These are phyloP conservation scores for Eupithecia exiguata DNA, from an alignment of 2,888 invertebrate species.

Conservation along the genomic window DNA sequence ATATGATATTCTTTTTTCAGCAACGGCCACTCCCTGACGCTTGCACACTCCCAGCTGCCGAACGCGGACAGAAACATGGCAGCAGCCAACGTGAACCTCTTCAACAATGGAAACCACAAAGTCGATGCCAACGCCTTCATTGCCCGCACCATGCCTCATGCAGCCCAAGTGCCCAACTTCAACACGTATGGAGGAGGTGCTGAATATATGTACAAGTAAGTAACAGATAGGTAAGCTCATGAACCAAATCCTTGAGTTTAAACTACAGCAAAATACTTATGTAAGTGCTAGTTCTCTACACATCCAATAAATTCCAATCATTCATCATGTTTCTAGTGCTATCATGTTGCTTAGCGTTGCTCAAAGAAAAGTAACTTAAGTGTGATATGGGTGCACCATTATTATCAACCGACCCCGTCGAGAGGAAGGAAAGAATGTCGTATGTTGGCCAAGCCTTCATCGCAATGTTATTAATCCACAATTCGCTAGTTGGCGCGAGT, in stretches of 20 bases:
- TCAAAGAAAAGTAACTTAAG: too few species aligned
- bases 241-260: too few species aligned
- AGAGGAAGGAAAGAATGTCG: too few species aligned
- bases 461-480: not conserved
- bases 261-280: too few species aligned
- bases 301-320: too few species aligned
- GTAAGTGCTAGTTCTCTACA: too few species aligned
- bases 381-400: too few species aligned
- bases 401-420: too few species aligned
- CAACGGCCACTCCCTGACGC: constrained; percentile 56
- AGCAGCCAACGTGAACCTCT: constrained; percentile 54
- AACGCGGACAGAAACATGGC: constrained; percentile 54
- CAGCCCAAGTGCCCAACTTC: constrained; percentile 59
- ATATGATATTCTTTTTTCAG: constrained; percentile 42
- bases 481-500: not conserved
- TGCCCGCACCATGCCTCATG: constrained; percentile 58
- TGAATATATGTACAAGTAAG: constrained; percentile 64
- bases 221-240: not conserved
- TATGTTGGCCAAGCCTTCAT: too few species aligned
- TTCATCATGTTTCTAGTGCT: too few species aligned
- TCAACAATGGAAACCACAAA: constrained; percentile 55
- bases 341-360: too few species aligned
- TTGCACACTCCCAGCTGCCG: constrained; percentile 54
- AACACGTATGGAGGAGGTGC: constrained; percentile 62
- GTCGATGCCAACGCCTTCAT: constrained; percentile 62